These are phyloP conservation scores for Morone saxatilis DNA, from an alignment of 2,113 vertebrate genomes.

Conservation along the genomic window DNA sequence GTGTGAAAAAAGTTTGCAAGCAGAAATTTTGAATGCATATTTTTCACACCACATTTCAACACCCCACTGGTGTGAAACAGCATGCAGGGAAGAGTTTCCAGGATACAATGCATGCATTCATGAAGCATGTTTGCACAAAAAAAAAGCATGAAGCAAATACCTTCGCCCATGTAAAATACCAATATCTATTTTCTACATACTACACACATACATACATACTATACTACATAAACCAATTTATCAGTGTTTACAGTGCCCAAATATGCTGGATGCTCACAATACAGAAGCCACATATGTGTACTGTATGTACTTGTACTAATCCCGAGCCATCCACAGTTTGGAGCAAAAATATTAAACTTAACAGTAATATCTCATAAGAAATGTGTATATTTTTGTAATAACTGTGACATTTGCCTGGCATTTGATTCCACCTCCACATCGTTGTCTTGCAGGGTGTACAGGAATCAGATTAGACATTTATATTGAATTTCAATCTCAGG, in stretches of 20 bases:
- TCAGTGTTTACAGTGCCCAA: neutral
- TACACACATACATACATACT: neutral
- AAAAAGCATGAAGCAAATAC: neutral
- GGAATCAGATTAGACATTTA: constrained; percentile 58
- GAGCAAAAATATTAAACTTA: constrained; percentile 15
- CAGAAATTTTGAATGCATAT: neutral
- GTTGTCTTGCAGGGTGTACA: constrained; percentile 24
- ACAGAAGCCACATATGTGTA: neutral
- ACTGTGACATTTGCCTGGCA: constrained; percentile 79
- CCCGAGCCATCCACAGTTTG: neutral
- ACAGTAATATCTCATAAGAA: constrained; percentile 40
- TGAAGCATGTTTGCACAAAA: neutral
- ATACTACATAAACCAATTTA: neutral
- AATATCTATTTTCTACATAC: neutral
- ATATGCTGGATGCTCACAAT: neutral
- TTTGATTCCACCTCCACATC: constrained; percentile 64
- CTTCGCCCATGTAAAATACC: neutral
- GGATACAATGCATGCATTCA: neutral
- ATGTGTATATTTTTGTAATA: constrained; percentile 55
- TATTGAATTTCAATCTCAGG: constrained; percentile 75
- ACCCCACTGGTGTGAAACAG: neutral
- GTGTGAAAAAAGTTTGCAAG: neutral
- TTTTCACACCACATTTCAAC: neutral
- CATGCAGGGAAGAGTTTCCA: neutral
- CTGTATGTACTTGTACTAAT: neutral